Percentiles rank a stretch among this genome's conserved stretches.
These are phyloP conservation scores for Acrocephalus kingi DNA, from an alignment of 2,113 vertebrate genomes.

Conservation along the genomic window DNA sequence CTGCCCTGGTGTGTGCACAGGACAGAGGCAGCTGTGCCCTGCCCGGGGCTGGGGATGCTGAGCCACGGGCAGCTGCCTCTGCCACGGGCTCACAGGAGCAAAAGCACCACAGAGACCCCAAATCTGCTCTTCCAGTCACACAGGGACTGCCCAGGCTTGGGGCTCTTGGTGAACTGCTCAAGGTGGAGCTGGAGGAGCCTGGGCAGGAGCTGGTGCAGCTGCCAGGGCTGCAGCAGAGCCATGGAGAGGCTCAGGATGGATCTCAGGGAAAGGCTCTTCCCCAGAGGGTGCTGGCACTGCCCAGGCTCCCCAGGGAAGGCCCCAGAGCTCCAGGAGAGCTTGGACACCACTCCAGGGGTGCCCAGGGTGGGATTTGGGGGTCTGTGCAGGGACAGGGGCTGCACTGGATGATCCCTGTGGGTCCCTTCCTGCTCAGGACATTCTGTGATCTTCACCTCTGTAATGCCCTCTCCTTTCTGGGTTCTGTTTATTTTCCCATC, in stretches of 20 bases:
- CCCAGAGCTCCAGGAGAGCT: background rate
- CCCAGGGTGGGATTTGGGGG: background rate
- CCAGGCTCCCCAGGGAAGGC: background rate
- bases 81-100: accelerated
- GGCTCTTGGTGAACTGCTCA: background rate
- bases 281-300: background rate
- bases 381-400: accelerated
- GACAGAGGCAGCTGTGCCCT: background rate
- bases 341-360: accelerated
- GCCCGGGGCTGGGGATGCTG: background rate
- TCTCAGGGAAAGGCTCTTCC: accelerated
- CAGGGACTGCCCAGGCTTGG: accelerated
- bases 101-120: background rate
- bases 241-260: accelerated
- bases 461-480: background rate
- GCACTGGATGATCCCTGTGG: accelerated
- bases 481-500: background rate
- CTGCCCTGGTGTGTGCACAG: accelerated
- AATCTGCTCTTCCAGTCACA: accelerated
- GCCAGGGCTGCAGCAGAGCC: accelerated
- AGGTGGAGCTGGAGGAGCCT: accelerated
- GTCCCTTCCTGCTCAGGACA: background rate
- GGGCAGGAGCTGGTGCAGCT: background rate
- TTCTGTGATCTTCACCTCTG: background rate
- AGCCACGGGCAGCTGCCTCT: accelerated